Conservation (phyloP, 2,113 vertebrate species). For the Pseudopipra pipra region DNA sequence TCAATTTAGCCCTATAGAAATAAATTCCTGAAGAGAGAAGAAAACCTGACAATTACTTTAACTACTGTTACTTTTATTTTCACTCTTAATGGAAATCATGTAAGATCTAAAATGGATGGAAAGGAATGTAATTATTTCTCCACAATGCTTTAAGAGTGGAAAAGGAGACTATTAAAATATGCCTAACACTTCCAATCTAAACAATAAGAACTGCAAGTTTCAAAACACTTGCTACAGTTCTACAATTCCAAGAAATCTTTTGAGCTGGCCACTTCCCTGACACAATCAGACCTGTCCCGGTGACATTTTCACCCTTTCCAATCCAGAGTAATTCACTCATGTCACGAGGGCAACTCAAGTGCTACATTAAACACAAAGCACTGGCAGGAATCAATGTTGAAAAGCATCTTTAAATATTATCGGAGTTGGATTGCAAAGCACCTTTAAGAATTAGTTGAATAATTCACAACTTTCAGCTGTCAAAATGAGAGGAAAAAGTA, state of each 20-base stretch:
- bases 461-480: not conserved
- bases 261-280: not conserved
- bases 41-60: not conserved
- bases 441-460: not conserved
- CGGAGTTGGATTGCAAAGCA: not conserved
- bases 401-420: not conserved
- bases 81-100: not conserved
- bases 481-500: not conserved
- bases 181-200: conserved; percentile 18
- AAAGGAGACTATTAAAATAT: not conserved
- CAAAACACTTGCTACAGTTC: conserved; percentile 36
- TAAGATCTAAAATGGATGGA: not conserved
- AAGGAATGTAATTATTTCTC: conserved; percentile 41
- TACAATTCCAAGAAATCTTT: conserved; percentile 20
- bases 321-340: not conserved
- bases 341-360: not conserved
- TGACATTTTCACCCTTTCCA: not conserved
- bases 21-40: not conserved
- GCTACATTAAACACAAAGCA: not conserved
- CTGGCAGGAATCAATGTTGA: not conserved
- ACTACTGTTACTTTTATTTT: conserved; percentile 3
- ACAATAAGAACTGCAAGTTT: conserved; percentile 12
- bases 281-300: not conserved
- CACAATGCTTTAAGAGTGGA: not conserved
- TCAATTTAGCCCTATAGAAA: not conserved